Conservation (phyloP, 2,888 invertebrate genomes). For the Chamaedrilus cognettii region DNA sequence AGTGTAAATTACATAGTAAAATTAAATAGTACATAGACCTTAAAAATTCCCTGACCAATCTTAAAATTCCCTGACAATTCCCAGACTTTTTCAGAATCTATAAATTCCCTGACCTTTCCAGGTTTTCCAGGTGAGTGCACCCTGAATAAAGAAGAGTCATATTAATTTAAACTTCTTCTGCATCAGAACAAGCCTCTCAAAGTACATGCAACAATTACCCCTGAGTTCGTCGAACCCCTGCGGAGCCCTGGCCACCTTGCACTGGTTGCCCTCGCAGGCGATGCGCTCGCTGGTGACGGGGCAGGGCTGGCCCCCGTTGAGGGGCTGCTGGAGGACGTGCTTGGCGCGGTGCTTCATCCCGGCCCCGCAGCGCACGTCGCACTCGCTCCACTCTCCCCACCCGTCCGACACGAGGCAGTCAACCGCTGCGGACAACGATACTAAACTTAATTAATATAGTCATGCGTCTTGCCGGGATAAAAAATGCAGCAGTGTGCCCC, state of each 20-base stretch:
- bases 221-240: conserved; percentile 23
- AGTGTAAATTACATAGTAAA: too few relatives aligned
- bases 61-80: too few relatives aligned
- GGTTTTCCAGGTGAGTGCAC: too few relatives aligned
- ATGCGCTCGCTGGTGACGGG: conserved; percentile 24
- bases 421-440: conserved; percentile 22
- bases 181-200: too few relatives aligned
- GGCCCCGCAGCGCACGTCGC: conserved; percentile 33
- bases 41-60: too few relatives aligned
- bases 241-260: conserved; percentile 32
- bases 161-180: not conserved
- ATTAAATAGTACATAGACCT: too few relatives aligned
- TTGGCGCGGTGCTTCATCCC: conserved; percentile 31
- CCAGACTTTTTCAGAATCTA: too few relatives aligned
- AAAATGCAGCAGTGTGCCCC: too few relatives aligned
- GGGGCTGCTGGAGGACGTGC: conserved; percentile 15
- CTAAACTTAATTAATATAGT: conserved; percentile 8
- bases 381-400: conserved; percentile 32
- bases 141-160: too few relatives aligned
- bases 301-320: conserved; percentile 35
- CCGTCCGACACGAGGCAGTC: conserved; percentile 33
- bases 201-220: conserved; percentile 16
- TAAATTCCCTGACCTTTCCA: too few relatives aligned
- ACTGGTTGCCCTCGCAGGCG: conserved; percentile 31
- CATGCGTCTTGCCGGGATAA: too few relatives aligned